Evolutionary conservation across 2,113 vertebrate genomes (phyloP), one percentile per base, ranked within the genome.

Genomic region (Oryzias curvinotus): DNA sequence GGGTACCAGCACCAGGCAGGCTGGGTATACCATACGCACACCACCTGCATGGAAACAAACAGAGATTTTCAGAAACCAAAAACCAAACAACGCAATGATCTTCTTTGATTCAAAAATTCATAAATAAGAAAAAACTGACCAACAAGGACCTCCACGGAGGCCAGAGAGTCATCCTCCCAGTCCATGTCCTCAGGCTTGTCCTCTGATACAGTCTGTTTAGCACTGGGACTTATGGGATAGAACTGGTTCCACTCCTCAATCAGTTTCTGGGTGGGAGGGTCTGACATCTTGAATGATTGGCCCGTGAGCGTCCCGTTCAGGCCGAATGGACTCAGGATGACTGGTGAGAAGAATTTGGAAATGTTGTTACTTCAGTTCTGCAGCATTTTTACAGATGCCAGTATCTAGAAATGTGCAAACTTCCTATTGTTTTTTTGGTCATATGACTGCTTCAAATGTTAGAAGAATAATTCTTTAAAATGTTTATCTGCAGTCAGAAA

Each of bases 211-310:
- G 93, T 86, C 63, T 94, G 93, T 87, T 98, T 98, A 80, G 94
- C 81, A 75, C 91, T 92, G 28, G 95, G 94, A 25, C 93, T 94
- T 78, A 99, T 96, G 57, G 96, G 97, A 89, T 98, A 99, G 84
- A 99, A 99, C 55, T 98, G 97, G 83, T 98, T 98, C 97, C 97
- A 99, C 92, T 99, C 97, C 80, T 97, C 94, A 52, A 98, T 96
- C 59, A 98, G 89, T 88, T 98, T 98, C 87, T 97, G 95, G 14
- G 96, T 98, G 7, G 96, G 94, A 47, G 95, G 95, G 88, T 98
- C 97, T 15, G 96, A 98, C 87, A 96, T 94, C 91, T 99, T 99
- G 88, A 96, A 99, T 2, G 97, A 96, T 88, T 98, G 97, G 70
- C 97, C 97, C 10, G 97, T 99, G 75, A 99, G 93, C 0, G 95